These are phyloP conservation scores for Pandion haliaetus DNA, from an alignment of 2,113 vertebrate genomes.

Conservation along the genomic window DNA sequence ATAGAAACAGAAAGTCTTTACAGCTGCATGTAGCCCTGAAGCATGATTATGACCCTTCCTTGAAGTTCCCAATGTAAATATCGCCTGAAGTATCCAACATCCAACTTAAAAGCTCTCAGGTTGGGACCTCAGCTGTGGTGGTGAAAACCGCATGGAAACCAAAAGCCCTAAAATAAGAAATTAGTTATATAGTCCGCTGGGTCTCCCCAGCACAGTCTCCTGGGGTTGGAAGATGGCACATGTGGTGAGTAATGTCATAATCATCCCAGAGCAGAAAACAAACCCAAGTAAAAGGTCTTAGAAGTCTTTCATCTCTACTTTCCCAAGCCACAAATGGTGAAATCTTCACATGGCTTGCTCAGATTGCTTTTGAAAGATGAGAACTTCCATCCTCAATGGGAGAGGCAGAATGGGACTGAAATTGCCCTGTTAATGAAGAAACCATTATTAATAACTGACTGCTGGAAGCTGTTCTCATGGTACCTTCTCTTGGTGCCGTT, in stretches of 20 bases:
- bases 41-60: background rate
- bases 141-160: background rate
- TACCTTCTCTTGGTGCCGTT: background rate
- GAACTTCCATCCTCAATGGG: background rate
- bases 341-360: background rate
- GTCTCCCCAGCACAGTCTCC: background rate
- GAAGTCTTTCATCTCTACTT: conserved; percentile 40
- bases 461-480: background rate
- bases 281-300: background rate
- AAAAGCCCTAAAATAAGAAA: background rate
- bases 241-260: conserved; percentile 1
- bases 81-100: background rate
- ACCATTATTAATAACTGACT: background rate
- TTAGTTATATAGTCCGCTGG: background rate
- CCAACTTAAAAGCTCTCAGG: background rate
- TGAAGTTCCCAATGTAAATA: background rate
- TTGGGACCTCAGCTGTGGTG: background rate
- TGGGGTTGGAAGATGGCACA: background rate
- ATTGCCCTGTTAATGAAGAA: conserved; percentile 10
- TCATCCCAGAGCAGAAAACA: background rate
- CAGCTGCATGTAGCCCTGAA: background rate
- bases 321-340: conserved; percentile 1
- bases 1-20: background rate
- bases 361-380: conserved; percentile 37
- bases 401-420: background rate